A percentile compares a stretch with the other conserved stretches of the same genome.
phyloP scores from a whole-genome alignment of 2,113 vertebrate genomes.

The Heterocephalus glaber region DNA sequence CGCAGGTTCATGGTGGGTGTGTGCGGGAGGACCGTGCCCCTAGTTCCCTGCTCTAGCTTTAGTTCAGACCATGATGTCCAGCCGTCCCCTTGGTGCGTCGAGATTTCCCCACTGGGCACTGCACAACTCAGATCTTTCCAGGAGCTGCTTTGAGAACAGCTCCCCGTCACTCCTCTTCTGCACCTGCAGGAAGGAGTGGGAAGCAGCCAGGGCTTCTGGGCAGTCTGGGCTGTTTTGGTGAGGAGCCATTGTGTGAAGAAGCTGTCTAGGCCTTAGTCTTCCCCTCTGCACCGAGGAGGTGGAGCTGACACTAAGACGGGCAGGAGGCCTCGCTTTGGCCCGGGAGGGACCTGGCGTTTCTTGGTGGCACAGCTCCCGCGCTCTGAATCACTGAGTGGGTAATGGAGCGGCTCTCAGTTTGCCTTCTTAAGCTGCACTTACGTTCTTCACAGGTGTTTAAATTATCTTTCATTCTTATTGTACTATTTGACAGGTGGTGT shows the following conservation, averaged over 20 bases:
- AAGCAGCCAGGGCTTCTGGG: background rate
- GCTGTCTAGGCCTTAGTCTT: background rate
- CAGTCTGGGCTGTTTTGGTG: background rate
- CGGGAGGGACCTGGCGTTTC: background rate
- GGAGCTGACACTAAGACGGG: background rate
- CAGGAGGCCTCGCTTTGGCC: background rate
- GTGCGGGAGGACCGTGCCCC: too few species aligned
- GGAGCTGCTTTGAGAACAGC: background rate
- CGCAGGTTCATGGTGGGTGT: background rate
- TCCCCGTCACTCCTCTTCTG: rapidly evolving
- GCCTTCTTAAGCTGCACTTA: background rate
- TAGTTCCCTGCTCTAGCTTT: background rate
- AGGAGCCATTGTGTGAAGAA: background rate
- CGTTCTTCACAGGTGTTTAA: background rate
- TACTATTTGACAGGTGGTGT: background rate
- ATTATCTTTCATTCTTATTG: too few species aligned
- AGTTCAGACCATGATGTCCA: background rate
- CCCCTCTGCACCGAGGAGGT: background rate
- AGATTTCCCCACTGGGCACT: too few species aligned
- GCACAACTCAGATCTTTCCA: background rate
- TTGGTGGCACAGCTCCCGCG: too few species aligned
- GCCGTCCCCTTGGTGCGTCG: background rate
- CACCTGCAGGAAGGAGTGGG: too few species aligned
- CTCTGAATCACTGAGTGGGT: too few species aligned
- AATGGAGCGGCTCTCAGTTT: background rate